Evolutionary conservation across 2,113 vertebrate species (phyloP).

Genomic region (Plectropomus leopardus): DNA sequence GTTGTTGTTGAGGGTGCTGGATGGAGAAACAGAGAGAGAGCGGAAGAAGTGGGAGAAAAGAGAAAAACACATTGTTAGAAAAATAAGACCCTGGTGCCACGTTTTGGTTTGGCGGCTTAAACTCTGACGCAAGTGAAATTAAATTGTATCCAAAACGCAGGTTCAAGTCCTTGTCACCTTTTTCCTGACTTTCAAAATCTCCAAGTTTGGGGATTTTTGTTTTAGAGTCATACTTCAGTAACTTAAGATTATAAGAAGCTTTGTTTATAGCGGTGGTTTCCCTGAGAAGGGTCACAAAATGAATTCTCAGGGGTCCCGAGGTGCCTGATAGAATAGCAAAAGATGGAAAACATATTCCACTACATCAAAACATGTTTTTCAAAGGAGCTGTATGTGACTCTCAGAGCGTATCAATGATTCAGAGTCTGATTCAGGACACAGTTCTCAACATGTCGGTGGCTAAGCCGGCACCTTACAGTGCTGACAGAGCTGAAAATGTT

Average conservation of each 20-base stretch:
- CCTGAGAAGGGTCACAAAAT: background rate
- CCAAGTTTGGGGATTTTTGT: background rate
- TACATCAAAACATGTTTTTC: background rate
- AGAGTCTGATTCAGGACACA: too few species aligned
- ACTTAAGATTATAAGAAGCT: background rate
- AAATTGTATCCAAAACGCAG: background rate
- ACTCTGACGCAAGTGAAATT: constrained; percentile 41
- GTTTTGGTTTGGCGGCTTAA: constrained; percentile 31
- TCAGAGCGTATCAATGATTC: too few species aligned
- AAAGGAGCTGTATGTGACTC: too few species aligned
- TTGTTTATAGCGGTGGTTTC: background rate
- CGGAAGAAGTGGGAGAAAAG: background rate
- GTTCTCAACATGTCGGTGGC: too few species aligned
- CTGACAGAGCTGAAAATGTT: too few species aligned
- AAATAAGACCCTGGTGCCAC: constrained; percentile 33
- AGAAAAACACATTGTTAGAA: constrained; percentile 55
- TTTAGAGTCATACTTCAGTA: background rate
- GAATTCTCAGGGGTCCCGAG: background rate
- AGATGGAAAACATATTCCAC: background rate
- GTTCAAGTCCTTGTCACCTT: constrained; percentile 34
- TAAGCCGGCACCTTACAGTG: too few species aligned
- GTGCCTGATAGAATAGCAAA: background rate
- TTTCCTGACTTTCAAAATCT: background rate
- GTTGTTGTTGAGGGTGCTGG: constrained; percentile 99
- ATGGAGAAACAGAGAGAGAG: constrained; percentile 35